These are phyloP conservation scores for Crocidura indochinensis DNA, from an alignment of 2,797 vertebrate species.

Conservation along the genomic window DNA sequence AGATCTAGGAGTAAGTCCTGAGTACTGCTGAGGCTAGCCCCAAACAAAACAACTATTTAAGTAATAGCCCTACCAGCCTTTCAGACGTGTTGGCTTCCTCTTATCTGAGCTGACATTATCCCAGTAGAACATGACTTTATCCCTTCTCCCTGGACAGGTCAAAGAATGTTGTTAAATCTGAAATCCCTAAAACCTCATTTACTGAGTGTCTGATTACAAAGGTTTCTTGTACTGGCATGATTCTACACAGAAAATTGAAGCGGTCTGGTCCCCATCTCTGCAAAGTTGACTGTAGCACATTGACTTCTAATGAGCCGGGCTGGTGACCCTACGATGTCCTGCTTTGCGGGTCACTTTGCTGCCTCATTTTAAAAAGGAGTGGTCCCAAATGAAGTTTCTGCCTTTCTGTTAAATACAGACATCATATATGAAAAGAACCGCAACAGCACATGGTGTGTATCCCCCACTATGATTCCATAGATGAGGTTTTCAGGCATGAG, in stretches of 20 bases:
- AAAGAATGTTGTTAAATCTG: conserved; percentile 22
- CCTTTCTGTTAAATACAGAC: conserved; percentile 47
- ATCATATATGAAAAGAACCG: conserved; percentile 41
- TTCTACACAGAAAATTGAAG: conserved; percentile 43
- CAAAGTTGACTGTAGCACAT: neutral
- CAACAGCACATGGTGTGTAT: neutral
- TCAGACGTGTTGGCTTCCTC: neutral
- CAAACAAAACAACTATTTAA: too few relatives aligned
- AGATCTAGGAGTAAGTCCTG: too few relatives aligned
- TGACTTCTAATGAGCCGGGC: neutral
- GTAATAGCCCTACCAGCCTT: neutral
- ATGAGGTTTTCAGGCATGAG: conserved; percentile 16
- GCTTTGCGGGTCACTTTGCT: conserved; percentile 53
- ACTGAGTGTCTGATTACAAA: conserved; percentile 31
- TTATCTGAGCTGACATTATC: neutral
- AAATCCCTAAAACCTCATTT: conserved; percentile 35
- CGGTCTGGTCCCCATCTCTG: conserved; percentile 44
- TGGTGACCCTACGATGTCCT: conserved; percentile 1
- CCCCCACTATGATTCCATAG: conserved; percentile 3
- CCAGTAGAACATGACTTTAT: neutral
- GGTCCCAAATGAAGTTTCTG: conserved; percentile 20
- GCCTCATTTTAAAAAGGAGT: conserved; percentile 31
- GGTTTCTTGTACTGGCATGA: conserved; percentile 5
- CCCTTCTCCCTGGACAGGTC: neutral
- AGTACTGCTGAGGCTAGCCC: too few relatives aligned